Conservation (phyloP, 2,797 vertebrate genomes). For the Falco concolor region DNA sequence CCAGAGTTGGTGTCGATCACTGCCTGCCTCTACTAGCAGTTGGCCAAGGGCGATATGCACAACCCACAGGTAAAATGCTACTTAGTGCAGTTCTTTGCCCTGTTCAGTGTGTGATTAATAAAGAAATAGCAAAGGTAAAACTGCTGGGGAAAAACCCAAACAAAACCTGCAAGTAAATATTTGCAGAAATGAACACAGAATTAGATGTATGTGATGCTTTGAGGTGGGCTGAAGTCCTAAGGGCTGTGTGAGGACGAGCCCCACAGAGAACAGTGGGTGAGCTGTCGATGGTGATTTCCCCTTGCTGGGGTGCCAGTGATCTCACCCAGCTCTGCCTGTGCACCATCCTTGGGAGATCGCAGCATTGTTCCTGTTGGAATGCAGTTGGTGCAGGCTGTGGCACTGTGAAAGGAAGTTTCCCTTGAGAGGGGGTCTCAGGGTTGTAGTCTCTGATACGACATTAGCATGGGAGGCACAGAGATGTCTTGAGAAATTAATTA, state of each 20-base stretch:
- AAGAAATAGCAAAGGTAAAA: background rate
- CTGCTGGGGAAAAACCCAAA: background rate
- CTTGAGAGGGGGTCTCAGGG: background rate
- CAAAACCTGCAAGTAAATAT: background rate
- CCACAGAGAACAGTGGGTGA: background rate
- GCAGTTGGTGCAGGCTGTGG: background rate
- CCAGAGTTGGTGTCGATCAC: constrained; percentile 36
- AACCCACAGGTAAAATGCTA: background rate
- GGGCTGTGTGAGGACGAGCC: background rate
- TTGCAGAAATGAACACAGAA: background rate
- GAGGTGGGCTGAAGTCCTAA: background rate
- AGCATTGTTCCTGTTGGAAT: background rate
- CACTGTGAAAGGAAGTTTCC: background rate
- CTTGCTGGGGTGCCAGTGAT: no score
- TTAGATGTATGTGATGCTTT: background rate
- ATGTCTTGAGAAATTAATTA: background rate
- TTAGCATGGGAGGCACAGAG: background rate
- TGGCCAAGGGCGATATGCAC: constrained; percentile 2
- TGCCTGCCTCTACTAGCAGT: background rate
- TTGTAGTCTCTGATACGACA: background rate
- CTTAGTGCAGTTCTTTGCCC: background rate
- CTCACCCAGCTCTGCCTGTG: background rate
- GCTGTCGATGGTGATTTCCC: background rate
- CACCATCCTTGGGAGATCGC: rapidly evolving
- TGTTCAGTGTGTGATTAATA: background rate